Conservation (phyloP, 2,797 vertebrate species). For the Coluber constrictor region DNA sequence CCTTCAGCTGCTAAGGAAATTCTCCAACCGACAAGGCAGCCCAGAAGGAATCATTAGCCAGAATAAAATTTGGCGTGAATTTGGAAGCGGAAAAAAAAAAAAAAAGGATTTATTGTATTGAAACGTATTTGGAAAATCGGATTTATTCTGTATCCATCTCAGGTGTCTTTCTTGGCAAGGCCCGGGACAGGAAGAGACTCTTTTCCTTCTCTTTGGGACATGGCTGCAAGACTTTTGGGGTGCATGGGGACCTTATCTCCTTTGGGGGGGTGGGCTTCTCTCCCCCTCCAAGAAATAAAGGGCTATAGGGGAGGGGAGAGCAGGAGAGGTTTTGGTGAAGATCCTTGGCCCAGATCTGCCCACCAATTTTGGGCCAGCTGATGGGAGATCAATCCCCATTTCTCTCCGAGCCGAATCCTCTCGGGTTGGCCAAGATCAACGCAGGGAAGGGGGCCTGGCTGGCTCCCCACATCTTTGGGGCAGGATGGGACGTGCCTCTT, state of each 20-base stretch:
- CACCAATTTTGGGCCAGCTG: background rate
- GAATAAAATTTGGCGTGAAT: background rate
- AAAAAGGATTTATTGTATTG: too few relatives aligned
- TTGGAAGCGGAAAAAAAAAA: background rate
- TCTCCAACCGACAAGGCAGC: background rate
- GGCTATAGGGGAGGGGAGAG: too few relatives aligned
- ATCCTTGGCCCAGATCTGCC: background rate
- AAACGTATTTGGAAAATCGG: too few relatives aligned
- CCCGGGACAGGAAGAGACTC: background rate
- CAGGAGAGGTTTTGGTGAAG: background rate
- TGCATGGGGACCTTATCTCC: background rate
- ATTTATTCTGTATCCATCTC: background rate
- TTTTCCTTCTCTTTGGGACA: background rate
- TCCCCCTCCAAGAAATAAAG: background rate
- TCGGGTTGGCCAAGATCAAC: background rate
- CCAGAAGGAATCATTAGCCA: background rate
- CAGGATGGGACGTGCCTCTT: background rate
- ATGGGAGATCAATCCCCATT: background rate
- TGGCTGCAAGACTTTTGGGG: background rate
- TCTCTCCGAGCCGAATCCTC: background rate
- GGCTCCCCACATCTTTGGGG: background rate
- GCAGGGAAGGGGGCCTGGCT: background rate
- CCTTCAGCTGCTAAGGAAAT: background rate
- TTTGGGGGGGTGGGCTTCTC: background rate
- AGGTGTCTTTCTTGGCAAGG: background rate